phyloP scores from a whole-genome alignment of 92 coral and sea anemone genomes.

The Zoanthus sociatus region DNA sequence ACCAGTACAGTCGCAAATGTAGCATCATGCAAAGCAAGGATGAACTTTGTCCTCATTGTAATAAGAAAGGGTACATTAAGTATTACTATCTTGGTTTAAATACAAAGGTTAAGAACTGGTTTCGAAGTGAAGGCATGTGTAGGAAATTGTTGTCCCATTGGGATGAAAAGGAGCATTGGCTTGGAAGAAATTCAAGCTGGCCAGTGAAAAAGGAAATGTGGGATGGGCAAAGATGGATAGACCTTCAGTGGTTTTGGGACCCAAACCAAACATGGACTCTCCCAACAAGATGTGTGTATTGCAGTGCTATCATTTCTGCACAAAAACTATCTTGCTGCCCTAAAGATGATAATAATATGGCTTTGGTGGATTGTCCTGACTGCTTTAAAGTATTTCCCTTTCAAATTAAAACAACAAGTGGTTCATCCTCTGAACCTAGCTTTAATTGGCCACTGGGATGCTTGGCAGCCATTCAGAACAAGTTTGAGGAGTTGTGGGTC shows the following conservation, averaged over 20 bases:
- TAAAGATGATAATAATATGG: slow-evolving; percentile 48
- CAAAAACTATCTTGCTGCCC: slow-evolving; percentile 49
- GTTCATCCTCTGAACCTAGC: slow-evolving; percentile 53
- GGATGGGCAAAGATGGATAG: slow-evolving; percentile 73
- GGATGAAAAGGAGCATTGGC: slow-evolving; percentile 69
- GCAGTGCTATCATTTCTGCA: slow-evolving; percentile 60
- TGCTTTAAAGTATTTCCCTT: slow-evolving; percentile 59
- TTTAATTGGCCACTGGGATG: too few species aligned
- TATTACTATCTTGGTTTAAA: slow-evolving; percentile 75
- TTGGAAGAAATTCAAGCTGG: slow-evolving; percentile 49
- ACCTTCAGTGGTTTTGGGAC: slow-evolving; percentile 74
- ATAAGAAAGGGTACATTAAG: slow-evolving; percentile 61
- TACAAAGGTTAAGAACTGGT: slow-evolving; percentile 77
- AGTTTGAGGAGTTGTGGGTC: too few species aligned
- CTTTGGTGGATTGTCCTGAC: slow-evolving; percentile 65
- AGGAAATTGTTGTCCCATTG: slow-evolving; percentile 64
- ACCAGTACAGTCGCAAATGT: slow-evolving; percentile 66
- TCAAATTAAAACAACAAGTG: slow-evolving; percentile 39
- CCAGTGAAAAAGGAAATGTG: slow-evolving; percentile 60
- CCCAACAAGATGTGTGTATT: slow-evolving; percentile 57
- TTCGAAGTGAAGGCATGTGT: not conserved
- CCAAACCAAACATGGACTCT: slow-evolving; percentile 61
- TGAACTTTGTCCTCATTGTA: slow-evolving; percentile 67
- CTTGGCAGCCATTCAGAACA: too few species aligned
- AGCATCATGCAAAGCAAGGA: slow-evolving; percentile 58